Evolutionary conservation across 2,888 invertebrate genomes (phyloP), one percentile per base, ranked within the genome.

Genomic region (Ariolimax columbianus): DNA sequence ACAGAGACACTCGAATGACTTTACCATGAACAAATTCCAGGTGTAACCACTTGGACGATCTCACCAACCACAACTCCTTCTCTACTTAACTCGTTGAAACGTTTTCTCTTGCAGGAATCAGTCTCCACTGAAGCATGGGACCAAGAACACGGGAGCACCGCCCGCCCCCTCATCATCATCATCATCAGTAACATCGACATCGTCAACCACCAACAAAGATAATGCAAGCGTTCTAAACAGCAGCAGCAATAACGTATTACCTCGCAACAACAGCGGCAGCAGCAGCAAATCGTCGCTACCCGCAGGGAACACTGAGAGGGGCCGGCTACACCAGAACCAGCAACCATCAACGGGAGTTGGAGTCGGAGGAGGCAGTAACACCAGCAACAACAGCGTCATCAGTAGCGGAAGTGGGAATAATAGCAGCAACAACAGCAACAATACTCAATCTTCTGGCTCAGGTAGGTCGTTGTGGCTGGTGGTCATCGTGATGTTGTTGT

Each of bases 381-480:
- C n/a, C 4, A 77, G 51, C 51, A 68, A 36, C 33, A 55, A 38
- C 51, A 59, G 73, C 26, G 73, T 55, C 11, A 30, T n/a, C 14
- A 30, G 75, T 30, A 82, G 59, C 19, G 63, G 73, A 43, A 73
- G 55, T 59, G 77, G 82, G 36, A 59, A 40, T 63, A 70, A 63
- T 33, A 75, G n/a, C 23, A 66, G 4, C 3, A 63, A 38, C n/a
- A 33, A 47, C 43, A 82, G 75, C 90, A 89, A 79, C 84, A 82
- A n/a, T 30, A 59, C 11, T 17, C 66, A 68, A 23, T 47, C 68
- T 51, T 72, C 55, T 38, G 38, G 55, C n/a, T 36, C 81, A 81
- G 81, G 81, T 81, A 72, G 26, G 81, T n/a, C n/a, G 63, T 38
- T 83, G 36, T 88, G 87, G 68, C 83, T 79, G 85, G 89, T 88